Evolutionary conservation across 2,888 invertebrate genomes (phyloP).

Genomic region (Melanostoma mellinum): DNA sequence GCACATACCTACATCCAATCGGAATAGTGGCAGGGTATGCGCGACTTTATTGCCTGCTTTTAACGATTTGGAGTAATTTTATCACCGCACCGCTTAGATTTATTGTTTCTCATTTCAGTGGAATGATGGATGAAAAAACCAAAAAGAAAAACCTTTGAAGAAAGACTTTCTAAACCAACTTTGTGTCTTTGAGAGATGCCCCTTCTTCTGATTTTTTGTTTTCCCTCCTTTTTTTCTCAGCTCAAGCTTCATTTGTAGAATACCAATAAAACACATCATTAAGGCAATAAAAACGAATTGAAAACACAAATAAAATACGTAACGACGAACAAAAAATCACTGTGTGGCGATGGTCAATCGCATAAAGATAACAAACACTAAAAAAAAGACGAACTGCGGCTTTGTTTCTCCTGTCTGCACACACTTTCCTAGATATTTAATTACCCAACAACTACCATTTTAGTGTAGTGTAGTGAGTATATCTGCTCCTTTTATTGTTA

Average conservation of each 20-base stretch:
- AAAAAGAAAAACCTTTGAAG: conserved; percentile 24
- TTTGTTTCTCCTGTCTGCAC: conserved; percentile 63
- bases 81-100: conserved; percentile 47
- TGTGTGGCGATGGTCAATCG: conserved; percentile 57
- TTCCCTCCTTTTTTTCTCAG: conserved; percentile 28
- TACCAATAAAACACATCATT: conserved; percentile 72
- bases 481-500: conserved; percentile 70
- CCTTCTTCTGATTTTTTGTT: conserved; percentile 28
- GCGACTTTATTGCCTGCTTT: conserved; percentile 60
- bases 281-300: conserved; percentile 69
- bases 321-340: conserved; percentile 62
- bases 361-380: conserved; percentile 68
- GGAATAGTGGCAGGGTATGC: conserved; percentile 4
- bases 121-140: too few species aligned
- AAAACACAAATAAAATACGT: conserved; percentile 63
- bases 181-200: not conserved
- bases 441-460: conserved; percentile 60
- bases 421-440: conserved; percentile 68
- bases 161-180: conserved; percentile 60
- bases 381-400: conserved; percentile 25
- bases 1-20: not conserved
- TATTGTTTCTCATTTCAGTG: conserved; percentile 45
- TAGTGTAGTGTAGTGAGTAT: conserved; percentile 37
- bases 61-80: conserved; percentile 69
- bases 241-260: conserved; percentile 53